phyloP scores from a whole-genome alignment of 1,140 invertebrate species.

The Rhagoletis zephyria region DNA sequence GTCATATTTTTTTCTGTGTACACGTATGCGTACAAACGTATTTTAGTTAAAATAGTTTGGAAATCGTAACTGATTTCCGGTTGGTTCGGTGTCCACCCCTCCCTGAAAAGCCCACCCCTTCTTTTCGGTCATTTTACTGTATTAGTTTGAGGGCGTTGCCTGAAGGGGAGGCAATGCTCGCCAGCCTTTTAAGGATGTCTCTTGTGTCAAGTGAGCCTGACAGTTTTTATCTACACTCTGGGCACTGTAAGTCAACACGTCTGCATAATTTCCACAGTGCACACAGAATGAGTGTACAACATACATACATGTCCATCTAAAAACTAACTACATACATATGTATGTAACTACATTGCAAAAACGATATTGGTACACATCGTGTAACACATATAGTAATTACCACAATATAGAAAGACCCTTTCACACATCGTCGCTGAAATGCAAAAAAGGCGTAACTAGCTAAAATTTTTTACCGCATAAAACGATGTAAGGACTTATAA shows the following conservation, averaged over 20 bases:
- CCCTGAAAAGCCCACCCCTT: neutral
- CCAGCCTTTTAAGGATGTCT: constrained; percentile 19
- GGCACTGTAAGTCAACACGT: neutral
- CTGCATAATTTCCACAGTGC: neutral
- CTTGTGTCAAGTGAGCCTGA: constrained; percentile 39
- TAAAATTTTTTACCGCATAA: too few relatives aligned
- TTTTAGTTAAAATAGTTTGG: too few relatives aligned
- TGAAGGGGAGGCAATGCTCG: neutral
- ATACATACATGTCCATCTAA: neutral
- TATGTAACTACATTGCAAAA: neutral
- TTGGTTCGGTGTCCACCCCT: neutral
- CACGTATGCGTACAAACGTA: too few relatives aligned
- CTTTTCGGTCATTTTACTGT: neutral
- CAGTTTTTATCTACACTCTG: constrained; percentile 40
- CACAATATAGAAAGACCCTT: too few relatives aligned
- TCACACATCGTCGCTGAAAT: too few relatives aligned
- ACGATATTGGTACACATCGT: too few relatives aligned
- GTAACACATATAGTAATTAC: too few relatives aligned
- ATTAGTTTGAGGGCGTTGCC: neutral
- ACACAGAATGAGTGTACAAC: neutral
- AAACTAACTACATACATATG: too few relatives aligned
- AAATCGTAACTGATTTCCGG: neutral
- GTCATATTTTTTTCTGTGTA: too few relatives aligned
- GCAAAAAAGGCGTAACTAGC: too few relatives aligned
- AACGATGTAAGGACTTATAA: too few relatives aligned